A percentile compares a stretch with the other conserved stretches of the same genome.
Evolutionary conservation across 37 sponge, comb jelly and placozoan genomes (phyloP).

Genomic region (Aphrocallistes beatrix): DNA sequence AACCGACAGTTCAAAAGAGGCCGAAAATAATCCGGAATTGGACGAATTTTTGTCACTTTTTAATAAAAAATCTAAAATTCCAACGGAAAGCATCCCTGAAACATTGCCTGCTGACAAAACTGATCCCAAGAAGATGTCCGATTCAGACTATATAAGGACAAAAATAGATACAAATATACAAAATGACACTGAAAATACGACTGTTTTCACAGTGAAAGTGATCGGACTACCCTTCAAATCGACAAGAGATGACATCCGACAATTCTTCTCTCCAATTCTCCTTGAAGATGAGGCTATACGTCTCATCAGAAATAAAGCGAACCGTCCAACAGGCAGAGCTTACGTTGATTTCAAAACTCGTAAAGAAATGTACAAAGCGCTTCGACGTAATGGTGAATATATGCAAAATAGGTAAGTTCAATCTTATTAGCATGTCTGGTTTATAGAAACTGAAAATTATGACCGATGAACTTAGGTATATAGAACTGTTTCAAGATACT

Average conservation of each 20-base stretch:
- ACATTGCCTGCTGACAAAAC: not conserved
- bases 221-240: slow-evolving; percentile 78
- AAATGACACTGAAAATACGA: not conserved
- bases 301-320: slow-evolving; percentile 39
- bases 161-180: not conserved
- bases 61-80: slow-evolving; percentile 31
- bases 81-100: slow-evolving; percentile 57
- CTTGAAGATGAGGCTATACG: slow-evolving; percentile 36
- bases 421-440: slow-evolving; percentile 26
- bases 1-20: not conserved
- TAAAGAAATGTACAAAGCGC: slow-evolving; percentile 54
- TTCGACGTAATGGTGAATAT: slow-evolving; percentile 63
- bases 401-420: slow-evolving; percentile 76
- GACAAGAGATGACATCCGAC: slow-evolving; percentile 50
- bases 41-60: slow-evolving; percentile 67
- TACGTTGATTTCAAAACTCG: slow-evolving; percentile 76
- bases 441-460: no score
- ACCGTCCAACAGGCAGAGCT: slow-evolving; percentile 71
- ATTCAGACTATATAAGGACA: not conserved
- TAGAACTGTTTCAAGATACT: slow-evolving; percentile 6
- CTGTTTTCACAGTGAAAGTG: slow-evolving; percentile 65
- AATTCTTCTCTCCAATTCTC: slow-evolving; percentile 74
- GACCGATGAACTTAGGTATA: not conserved
- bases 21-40: slow-evolving; percentile 52
- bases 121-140: not conserved